Evolutionary conservation across 2,888 invertebrate genomes (phyloP), one percentile per base, ranked within the genome.

Genomic region (Argyresthia goedartella): DNA sequence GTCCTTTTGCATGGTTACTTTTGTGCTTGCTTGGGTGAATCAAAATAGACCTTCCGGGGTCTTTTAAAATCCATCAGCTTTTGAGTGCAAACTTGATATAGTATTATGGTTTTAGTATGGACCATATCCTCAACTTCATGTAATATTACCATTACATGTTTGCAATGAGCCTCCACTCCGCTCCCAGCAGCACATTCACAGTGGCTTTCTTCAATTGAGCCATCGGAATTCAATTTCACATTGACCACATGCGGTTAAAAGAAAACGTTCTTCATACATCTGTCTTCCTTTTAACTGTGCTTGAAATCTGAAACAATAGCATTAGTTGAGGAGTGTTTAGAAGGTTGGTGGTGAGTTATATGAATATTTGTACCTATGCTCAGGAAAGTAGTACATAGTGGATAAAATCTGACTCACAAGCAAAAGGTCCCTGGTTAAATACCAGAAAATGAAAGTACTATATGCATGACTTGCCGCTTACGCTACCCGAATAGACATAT

Each of bases 301-400:
- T 39, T 39, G 39, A 39, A 39, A 39, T 39, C 11, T n/a, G n/a
- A n/a, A n/a, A n/a, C n/a, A n/a, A n/a, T n/a, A n/a, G n/a, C n/a
- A n/a, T n/a, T n/a, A n/a, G 55, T 55, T 53, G 56, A 56, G 52
- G 54, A 52, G 54, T 55, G 53, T 56, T n/a, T n/a, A n/a, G n/a
- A n/a, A n/a, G n/a, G n/a, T n/a, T n/a, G n/a, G n/a, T 51, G 33
- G 53, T 53, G 49, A 4, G 49, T 49, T 57, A 52, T 55, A 54
- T 50, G 55, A 49, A 55, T 54, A 52, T 51, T 51, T 53, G 52
- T 56, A 57, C n/a, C n/a, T n/a, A n/a, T n/a, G n/a, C n/a, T n/a
- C n/a, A n/a, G n/a, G n/a, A n/a, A n/a, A n/a, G n/a, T n/a, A n/a
- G n/a, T n/a, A n/a, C n/a, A n/a, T n/a, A n/a, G n/a, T n/a, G n/a